Percentiles rank a stretch among this genome's conserved stretches.
Evolutionary conservation across 1,140 invertebrate genomes (phyloP).

Genomic region (Chelonus insularis): DNA sequence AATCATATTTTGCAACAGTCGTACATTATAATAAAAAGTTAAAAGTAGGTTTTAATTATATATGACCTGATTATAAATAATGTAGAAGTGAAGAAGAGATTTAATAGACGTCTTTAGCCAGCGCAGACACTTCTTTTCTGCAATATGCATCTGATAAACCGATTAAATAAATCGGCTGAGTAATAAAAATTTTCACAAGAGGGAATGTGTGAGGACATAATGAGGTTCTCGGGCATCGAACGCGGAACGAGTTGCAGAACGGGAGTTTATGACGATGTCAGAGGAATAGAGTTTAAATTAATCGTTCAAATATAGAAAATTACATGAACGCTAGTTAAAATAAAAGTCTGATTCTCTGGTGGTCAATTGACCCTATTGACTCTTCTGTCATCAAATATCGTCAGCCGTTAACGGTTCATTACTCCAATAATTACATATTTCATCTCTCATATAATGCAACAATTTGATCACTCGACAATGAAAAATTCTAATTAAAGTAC

Average conservation of each 20-base stretch:
- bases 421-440: no score
- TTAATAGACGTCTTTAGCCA: neutral
- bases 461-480: no score
- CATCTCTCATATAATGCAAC: no score
- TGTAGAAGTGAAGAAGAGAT: neutral
- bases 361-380: no score
- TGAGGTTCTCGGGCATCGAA: slow-evolving; percentile 20
- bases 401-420: no score
- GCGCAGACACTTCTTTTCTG: no score
- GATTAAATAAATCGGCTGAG: slow-evolving; percentile 5
- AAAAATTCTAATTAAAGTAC: no score
- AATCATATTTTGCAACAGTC: neutral
- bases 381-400: no score
- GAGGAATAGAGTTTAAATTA: slow-evolving; percentile 5
- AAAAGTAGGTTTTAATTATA: neutral
- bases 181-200: neutral
- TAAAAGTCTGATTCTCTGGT: no score
- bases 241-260: slow-evolving; percentile 12
- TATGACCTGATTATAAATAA: neutral
- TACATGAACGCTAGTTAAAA: neutral
- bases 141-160: slow-evolving; percentile 5
- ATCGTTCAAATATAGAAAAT: neutral
- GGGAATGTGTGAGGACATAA: slow-evolving; percentile 2
- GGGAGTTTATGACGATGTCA: neutral
- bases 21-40: neutral